Base-by-base conservation (phyloP, 2,797 vertebrate species). In the Geranospiza caerulescens region DNA sequence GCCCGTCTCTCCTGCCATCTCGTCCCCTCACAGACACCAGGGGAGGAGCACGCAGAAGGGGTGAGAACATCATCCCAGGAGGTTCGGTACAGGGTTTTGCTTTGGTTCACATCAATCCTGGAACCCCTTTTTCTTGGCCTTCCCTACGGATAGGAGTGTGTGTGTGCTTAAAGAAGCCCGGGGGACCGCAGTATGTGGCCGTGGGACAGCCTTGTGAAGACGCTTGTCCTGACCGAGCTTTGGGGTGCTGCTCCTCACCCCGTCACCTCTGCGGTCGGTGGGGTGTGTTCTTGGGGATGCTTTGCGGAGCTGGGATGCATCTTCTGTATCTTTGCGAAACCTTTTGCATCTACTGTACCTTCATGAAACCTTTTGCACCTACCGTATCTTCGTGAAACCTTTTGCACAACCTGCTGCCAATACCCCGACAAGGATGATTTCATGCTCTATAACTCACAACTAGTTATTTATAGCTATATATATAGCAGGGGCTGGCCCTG, bases 21-120 rank as follows among this genome's bases (percentile, higher is more conserved):
- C 0, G 0, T 47, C 52, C 71, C 17, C 67, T 58, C 0, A 4
- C 34, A 36, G 55, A 12, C 34, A 58, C 13, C 16, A 22, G 23
- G 26, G 34, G 3, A 71, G 26, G 15, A 83, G 19, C 55, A 26
- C 0, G 5, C 22, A 40, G 45, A 52, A 50, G 16, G 15, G 3
- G 4, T 23, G 45, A 87, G 58, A 72, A 9, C 16, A 19, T 26
- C 50, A 44, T 12, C 33, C 34, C 55, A 21, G 45, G 21, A 68
- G 12, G 9, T 6, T 88, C 0, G 0, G 40, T 18, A 67, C 62
- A 84, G 11, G 20, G 31, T 79, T 90, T 78, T 88, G 0, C 34
- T 74, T 74, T 62, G 27, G 10, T 74, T 75, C 58, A 12, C 33
- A 23, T 68, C 10, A 29, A 25, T 87, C 27, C 38, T 72, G 50